These are phyloP conservation scores for Bruchidius siliquastri DNA, from an alignment of 2,888 invertebrate genomes.

Conservation along the genomic window DNA sequence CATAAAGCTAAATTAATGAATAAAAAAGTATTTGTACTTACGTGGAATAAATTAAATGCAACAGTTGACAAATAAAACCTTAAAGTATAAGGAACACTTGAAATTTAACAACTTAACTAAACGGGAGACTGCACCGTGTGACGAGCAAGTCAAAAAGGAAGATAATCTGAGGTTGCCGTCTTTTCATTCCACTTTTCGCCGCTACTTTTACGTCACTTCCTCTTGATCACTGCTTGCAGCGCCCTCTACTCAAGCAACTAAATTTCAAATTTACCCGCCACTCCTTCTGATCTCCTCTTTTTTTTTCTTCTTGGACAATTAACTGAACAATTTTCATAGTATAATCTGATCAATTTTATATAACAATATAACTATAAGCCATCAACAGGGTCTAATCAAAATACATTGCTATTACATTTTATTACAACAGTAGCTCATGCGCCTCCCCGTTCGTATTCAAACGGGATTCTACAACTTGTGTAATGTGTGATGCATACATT, in stretches of 20 bases:
- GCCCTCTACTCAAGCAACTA: conserved; percentile 12
- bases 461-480: no score
- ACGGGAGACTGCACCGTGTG: conserved; percentile 43
- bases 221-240: no score
- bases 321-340: neutral
- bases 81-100: conserved; percentile 36
- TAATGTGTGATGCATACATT: neutral
- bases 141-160: conserved; percentile 47
- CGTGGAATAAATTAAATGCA: conserved; percentile 40
- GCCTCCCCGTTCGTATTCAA: neutral
- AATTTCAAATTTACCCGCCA: neutral
- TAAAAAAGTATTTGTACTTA: conserved; percentile 30
- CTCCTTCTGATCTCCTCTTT: neutral
- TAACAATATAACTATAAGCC: neutral
- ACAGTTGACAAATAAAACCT: conserved; percentile 35
- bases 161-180: conserved; percentile 34
- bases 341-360: neutral
- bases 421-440: neutral
- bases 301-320: neutral
- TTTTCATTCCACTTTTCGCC: conserved; percentile 26
- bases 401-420: neutral
- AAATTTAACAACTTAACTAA: conserved; percentile 36
- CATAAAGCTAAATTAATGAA: conserved; percentile 7
- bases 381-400: neutral
- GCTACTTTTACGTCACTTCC: conserved; percentile 25